These are phyloP conservation scores for Cairina moschata DNA, from an alignment of 2,113 vertebrate species.

Conservation along the genomic window DNA sequence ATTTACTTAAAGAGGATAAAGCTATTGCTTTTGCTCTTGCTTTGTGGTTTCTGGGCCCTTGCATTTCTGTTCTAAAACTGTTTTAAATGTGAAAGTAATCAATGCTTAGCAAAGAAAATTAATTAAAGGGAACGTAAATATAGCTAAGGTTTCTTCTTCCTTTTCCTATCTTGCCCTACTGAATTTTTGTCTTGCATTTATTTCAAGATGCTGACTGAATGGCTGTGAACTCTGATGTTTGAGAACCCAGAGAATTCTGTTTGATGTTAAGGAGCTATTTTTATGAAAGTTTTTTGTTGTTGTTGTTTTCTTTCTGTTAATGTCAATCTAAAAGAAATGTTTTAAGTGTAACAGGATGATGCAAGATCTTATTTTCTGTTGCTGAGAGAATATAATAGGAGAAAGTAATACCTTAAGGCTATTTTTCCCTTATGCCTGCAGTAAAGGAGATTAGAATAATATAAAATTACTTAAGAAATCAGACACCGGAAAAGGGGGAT, in stretches of 20 bases:
- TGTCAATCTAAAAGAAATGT: neutral
- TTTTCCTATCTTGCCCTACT: neutral
- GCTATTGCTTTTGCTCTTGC: neutral
- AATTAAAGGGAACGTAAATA: neutral
- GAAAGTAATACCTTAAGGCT: neutral
- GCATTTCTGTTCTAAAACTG: neutral
- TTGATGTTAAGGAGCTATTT: neutral
- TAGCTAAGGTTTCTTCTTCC: neutral
- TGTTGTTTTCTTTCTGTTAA: neutral
- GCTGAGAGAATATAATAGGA: neutral
- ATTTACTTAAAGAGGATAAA: neutral
- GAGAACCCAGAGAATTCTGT: neutral
- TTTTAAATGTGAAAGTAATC: neutral
- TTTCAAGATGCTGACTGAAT: neutral
- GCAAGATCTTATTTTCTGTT: neutral
- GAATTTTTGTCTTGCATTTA: neutral
- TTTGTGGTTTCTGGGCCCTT: neutral
- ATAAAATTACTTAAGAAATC: neutral
- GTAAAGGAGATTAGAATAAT: neutral
- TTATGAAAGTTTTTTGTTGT: neutral
- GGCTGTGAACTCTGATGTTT: neutral
- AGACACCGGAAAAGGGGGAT: neutral
- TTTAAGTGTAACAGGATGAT: neutral
- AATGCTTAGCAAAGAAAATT: neutral
- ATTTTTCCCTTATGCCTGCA: neutral